phyloP scores from a whole-genome alignment of 2,888 invertebrate species.

The Portevinia maculata region DNA sequence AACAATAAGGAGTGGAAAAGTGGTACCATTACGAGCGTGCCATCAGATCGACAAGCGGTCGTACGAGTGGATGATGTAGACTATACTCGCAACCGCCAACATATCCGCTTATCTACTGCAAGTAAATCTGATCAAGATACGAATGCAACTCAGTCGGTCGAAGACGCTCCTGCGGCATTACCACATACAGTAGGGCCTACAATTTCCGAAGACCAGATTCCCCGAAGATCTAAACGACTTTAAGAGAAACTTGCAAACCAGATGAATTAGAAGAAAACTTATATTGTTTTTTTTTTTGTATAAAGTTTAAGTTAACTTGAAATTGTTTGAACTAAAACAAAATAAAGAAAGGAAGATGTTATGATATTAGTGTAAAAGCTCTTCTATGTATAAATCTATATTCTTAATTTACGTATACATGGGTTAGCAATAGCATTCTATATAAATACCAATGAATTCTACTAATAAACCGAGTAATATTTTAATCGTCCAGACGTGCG shows the following conservation, averaged over 20 bases:
- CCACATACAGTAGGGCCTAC: background rate
- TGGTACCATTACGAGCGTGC: background rate
- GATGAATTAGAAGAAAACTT: no score
- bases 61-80: conserved; percentile 10
- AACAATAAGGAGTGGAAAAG: conserved; percentile 12
- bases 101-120: background rate
- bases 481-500: no score
- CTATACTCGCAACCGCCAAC: conserved; percentile 17
- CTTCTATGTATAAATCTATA: background rate
- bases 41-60: conserved; percentile 20
- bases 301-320: no score
- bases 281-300: no score
- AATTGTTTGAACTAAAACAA: background rate
- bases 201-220: background rate
- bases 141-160: no score
- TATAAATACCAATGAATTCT: no score
- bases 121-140: no score
- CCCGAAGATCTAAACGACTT: background rate
- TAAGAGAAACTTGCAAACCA: background rate
- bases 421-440: no score
- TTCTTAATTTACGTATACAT: no score
- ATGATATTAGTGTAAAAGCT: conserved; percentile 2
- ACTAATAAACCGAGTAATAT: no score
- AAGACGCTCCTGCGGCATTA: no score
- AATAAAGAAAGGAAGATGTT: conserved; percentile 4